These are phyloP conservation scores for Capreolus pygargus DNA, from an alignment of 2,113 vertebrate species.

Conservation along the genomic window DNA sequence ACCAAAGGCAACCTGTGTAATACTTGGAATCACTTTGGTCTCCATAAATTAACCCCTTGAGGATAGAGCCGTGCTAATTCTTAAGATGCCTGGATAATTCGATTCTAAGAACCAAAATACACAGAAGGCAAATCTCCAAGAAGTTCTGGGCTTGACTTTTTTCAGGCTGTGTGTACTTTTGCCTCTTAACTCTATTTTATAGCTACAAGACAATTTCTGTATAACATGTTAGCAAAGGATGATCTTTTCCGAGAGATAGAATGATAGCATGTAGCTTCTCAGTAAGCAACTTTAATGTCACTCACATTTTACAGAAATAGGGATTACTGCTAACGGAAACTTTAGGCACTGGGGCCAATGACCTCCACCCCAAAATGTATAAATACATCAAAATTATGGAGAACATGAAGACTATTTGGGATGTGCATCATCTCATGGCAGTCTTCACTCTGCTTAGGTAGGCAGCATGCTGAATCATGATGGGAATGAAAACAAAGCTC, in stretches of 20 bases:
- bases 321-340: not conserved
- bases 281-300: not conserved
- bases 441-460: not conserved
- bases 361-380: not conserved
- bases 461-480: not conserved
- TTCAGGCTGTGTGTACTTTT: not conserved
- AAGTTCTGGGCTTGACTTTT: not conserved
- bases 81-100: slow-evolving; percentile 59
- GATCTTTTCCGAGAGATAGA: not conserved
- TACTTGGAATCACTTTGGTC: slow-evolving; percentile 70
- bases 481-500: not conserved
- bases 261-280: not conserved
- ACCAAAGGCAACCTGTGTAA: slow-evolving; percentile 78
- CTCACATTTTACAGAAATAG: not conserved
- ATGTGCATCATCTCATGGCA: not conserved
- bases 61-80: slow-evolving; percentile 61
- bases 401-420: not conserved
- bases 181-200: not conserved
- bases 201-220: not conserved
- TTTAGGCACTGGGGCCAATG: not conserved
- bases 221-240: not conserved
- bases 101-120: slow-evolving; percentile 13
- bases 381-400: not conserved
- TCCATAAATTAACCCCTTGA: slow-evolving; percentile 71
- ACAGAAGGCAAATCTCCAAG: slow-evolving; percentile 10